Base-by-base conservation (phyloP, 2,113 vertebrate genomes). In the Heterotis niloticus region DNA sequence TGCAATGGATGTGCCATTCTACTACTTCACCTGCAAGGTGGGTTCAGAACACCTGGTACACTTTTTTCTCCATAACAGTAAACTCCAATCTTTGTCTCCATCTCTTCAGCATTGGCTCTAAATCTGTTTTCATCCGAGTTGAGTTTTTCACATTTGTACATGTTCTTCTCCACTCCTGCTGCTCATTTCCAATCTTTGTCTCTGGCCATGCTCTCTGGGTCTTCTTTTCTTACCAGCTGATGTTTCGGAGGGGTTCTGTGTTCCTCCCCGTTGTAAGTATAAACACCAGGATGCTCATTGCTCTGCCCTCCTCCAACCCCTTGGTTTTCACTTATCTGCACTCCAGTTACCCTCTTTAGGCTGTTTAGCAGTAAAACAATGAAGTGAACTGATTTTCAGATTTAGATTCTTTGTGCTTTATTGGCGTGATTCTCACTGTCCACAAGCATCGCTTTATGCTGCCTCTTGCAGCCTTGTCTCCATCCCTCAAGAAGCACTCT, bases 1-100 rank as follows among this genome's bases (percentile, higher is more conserved):
- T 16, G 96, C 96, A 29, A 81, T 98, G 23, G 92, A 96, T 67
- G 95, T 95, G 34, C 98, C 97, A 10, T 91, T 96, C 82, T 98
- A 96, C 81, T 99, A 96, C 88, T 99, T 97, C 85, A 94, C 91
- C 28, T 95, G 91, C 88, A 98, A 98, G 96, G 97, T 98, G 78
- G 79, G 70, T 28, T 1, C 24, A 7, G 56, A 28, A 75, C 54
- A 64, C 64, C 16, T 18, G 17, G 23, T 28, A 24, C 51, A 18
- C 34, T 70, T 62, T 4, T 52, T 52, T 52, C 57, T 23, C 64
- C 34, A 12, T 28, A 29, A 59, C 17, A 24, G 23, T 13, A 16
- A 20, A 54, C 62, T 44, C 52, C 5, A n/a, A 67, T 26, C 52
- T 52, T 34, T 51, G 2, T 14, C n/a, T 68, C 72, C 56, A 29